Evolutionary conservation across 1,140 invertebrate genomes (phyloP).

Genomic region (Temnothorax nylanderi): DNA sequence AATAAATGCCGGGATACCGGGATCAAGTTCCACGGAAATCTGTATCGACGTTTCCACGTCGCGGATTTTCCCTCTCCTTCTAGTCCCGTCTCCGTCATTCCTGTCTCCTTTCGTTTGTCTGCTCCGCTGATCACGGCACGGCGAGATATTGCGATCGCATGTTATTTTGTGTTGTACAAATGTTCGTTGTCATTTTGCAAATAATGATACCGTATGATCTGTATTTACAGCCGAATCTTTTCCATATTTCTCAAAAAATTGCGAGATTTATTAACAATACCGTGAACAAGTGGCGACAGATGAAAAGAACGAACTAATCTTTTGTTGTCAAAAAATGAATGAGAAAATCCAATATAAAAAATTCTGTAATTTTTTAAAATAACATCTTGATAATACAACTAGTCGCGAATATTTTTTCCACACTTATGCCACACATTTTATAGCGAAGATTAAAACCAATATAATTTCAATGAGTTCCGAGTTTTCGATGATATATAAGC

Average conservation of each 20-base stretch:
- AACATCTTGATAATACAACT: constrained; percentile 64
- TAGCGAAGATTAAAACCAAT: constrained; percentile 14
- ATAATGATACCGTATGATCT: constrained; percentile 63
- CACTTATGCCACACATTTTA: neutral
- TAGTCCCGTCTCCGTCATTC: neutral
- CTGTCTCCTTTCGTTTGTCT: constrained; percentile 1
- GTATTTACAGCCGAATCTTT: constrained; percentile 68
- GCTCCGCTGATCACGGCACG: constrained; percentile 35
- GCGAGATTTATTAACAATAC: neutral
- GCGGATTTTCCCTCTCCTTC: constrained; percentile 23
- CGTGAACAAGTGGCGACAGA: neutral
- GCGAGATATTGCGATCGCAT: constrained; percentile 71
- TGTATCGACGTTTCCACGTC: constrained; percentile 53
- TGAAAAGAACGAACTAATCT: neutral
- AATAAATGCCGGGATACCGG: constrained; percentile 67
- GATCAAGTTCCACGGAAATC: constrained; percentile 59
- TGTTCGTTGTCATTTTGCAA: constrained; percentile 75
- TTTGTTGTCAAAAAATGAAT: neutral
- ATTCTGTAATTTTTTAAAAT: neutral
- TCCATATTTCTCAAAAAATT: neutral
- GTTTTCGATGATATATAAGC: neutral
- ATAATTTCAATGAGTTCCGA: constrained; percentile 27
- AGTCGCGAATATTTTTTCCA: neutral
- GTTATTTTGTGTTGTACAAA: constrained; percentile 15
- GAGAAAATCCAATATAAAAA: neutral